Base-by-base conservation (phyloP, 2,888 invertebrate species). In the Strigamia maritima region DNA sequence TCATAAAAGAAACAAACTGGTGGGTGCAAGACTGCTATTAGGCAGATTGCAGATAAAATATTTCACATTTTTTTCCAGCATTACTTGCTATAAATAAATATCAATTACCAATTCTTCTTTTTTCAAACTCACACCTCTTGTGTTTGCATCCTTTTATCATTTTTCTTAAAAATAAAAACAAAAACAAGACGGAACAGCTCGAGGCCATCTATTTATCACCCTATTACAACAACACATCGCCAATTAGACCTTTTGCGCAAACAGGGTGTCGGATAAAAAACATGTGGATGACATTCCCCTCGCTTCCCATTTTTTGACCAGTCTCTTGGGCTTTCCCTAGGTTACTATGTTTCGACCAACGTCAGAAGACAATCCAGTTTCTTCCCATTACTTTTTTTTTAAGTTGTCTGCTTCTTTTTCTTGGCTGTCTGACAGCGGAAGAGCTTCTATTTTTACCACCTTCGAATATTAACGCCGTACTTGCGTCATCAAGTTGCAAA, bases 341-440 rank as follows among this genome's bases (percentile, higher is more conserved):
- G 60, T 60, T 60, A 60, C 60, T 60, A 60, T 60, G 60, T 60
- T 60, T 60, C 60, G 60, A 24, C 60, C 60, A 60, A 60, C 60
- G 22, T 60, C 60, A 8, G 8, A 60, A 22, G 60, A 60, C 60
- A 60, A 60, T 60, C 60, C 60, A 24, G 44, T 44, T 44, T 44
- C 44, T 16, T 60, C 19, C 7, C 24, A 2, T 60, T 19, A 16
- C 16, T 49, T 14, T 49, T 49, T 8, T 49, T 49, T 49, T 49
- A 19, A n/a, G 19, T 60, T 60, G 60, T 60, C 22, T n/a, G n/a
- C 2, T 24, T n/a, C 24, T 60, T 22, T 60, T 24, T 24, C 24
- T 60, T 60, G 60, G 60, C 60, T 60, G 60, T 60, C 60, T 60
- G 60, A 60, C 60, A 60, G 60, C 60, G 24, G 60, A 24, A 60